phyloP scores from a whole-genome alignment of 1,140 invertebrate species.

The Babylonia areolata region DNA sequence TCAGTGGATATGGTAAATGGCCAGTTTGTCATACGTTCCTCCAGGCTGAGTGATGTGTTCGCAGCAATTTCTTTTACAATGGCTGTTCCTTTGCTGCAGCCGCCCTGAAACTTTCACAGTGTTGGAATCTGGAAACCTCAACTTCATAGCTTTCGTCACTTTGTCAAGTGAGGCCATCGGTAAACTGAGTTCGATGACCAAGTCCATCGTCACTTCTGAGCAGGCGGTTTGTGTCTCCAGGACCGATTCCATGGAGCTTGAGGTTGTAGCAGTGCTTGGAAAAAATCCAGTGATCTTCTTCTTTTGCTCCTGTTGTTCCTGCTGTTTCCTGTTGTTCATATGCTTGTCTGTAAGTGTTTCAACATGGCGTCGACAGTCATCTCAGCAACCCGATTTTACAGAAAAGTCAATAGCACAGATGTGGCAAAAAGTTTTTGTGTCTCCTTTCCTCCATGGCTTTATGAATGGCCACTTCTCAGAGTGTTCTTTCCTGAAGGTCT shows the following conservation, averaged over 20 bases:
- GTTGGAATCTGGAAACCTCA: background rate
- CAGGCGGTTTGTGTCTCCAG: too few relatives aligned
- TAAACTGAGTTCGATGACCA: background rate
- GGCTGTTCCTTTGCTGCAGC: background rate
- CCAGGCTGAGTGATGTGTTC: background rate
- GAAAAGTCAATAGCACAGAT: background rate
- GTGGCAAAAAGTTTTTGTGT: too few relatives aligned
- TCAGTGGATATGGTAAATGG: background rate
- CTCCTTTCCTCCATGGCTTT: too few relatives aligned
- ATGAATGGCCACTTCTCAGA: too few relatives aligned
- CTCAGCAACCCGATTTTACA: background rate
- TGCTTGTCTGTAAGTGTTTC: background rate
- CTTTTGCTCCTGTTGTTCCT: background rate
- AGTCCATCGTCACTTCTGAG: background rate
- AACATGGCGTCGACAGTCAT: background rate
- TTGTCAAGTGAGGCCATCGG: background rate
- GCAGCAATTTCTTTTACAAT: slow-evolving; percentile 1
- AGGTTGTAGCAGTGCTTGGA: background rate
- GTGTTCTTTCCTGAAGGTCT: too few relatives aligned
- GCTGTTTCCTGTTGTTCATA: too few relatives aligned
- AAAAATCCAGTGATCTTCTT: background rate
- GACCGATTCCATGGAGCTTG: background rate
- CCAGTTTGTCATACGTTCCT: background rate
- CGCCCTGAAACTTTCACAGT: background rate
- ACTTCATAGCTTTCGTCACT: background rate